Base-by-base conservation (phyloP, 2,888 invertebrate genomes). In the Drosophila formosana region DNA sequence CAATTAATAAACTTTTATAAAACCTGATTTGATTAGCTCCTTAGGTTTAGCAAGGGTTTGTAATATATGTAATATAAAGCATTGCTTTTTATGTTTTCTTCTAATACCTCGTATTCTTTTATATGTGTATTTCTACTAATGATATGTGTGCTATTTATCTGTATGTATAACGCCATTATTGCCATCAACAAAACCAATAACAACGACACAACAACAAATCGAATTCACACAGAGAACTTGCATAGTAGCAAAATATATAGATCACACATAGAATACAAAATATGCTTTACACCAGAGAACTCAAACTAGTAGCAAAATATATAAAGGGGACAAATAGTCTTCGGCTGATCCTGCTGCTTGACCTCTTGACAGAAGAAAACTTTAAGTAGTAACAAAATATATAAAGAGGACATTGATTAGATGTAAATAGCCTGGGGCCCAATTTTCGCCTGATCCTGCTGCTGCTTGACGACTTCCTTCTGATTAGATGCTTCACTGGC, bases 131-230 rank as follows among this genome's bases (percentile, higher is more conserved):
- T 46, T 41, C 9, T 45, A 32, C 5, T 55, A 34, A 45, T 25
- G 7, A 25, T 57, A n/a, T 49, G 49, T 39, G 18, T 55, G 55
- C 65, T 56, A 47, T 13, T 43, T 39, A 34, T 43, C 3, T 11
- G 8, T 7, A 41, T 41, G 11, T 23, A 46, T 53, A 28, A 5
- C 9, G 45, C 28, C 72, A 71, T 65, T 56, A 18, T 34, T 18
- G 50, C 11, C 60, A 56, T 49, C 47, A 30, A 71, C 55, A 70
- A 64, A 72, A 75, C 63, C 74, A 58, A 49, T 34, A 37, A 60
- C 65, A 65, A 65, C 47, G 37, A 55, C 39, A 70, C 64, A 47
- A 30, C 52, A 18, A 58, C 25, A 49, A 23, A 7, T 32, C 4
- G 18, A 30, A 25, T 51, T 50, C 3, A 49, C 32, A n/a, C 18